Evolutionary conservation across 2,113 vertebrate genomes (phyloP).

Genomic region (Ellobius talpinus): DNA sequence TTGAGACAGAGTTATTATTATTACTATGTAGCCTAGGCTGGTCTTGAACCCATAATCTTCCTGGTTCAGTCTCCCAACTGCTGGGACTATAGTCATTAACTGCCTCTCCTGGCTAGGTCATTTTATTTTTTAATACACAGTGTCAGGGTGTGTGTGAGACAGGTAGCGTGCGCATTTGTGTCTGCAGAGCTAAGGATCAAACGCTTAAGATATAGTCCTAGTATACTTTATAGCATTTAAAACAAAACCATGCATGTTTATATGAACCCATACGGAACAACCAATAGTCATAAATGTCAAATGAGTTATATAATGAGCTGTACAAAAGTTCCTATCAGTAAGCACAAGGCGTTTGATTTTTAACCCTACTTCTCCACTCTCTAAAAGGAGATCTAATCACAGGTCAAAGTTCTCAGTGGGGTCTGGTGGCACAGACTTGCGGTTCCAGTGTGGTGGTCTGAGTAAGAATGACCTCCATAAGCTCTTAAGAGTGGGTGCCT

Average conservation of each 20-base stretch:
- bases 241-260: neutral
- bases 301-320: neutral
- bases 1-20: neutral
- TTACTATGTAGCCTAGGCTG: neutral
- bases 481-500: neutral
- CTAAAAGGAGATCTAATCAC: conserved; percentile 34
- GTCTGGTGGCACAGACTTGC: neutral
- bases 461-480: neutral
- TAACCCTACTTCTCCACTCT: conserved; percentile 45
- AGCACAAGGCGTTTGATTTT: neutral
- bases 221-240: neutral
- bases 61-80: neutral
- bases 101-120: neutral
- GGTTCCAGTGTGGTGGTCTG: neutral
- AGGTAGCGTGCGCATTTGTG: neutral
- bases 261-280: neutral
- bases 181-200: neutral
- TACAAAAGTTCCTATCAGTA: conserved; percentile 10
- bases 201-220: neutral
- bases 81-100: neutral
- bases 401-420: conserved; percentile 20
- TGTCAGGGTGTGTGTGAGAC: neutral
- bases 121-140: neutral
- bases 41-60: neutral
- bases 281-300: neutral